Evolutionary conservation across 1,140 invertebrate species (phyloP).

Genomic region (Lepidostoma basale): DNA sequence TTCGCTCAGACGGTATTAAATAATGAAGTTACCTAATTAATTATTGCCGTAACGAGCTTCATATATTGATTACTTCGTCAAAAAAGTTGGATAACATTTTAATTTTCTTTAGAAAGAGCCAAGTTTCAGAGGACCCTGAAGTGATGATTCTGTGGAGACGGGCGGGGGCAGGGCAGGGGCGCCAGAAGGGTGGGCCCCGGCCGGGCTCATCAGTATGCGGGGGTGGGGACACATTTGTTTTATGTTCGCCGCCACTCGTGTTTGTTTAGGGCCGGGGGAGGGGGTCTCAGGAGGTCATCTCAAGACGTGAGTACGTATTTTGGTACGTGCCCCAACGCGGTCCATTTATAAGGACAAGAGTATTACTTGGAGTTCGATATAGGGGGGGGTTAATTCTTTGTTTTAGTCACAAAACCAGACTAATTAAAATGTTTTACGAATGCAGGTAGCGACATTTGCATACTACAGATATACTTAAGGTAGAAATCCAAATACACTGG

Average conservation of each 20-base stretch:
- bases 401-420: no score
- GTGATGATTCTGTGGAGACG: background rate
- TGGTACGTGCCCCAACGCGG: background rate
- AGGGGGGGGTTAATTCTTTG: no score
- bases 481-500: no score
- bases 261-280: background rate
- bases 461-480: no score
- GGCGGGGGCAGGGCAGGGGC: background rate
- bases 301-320: background rate
- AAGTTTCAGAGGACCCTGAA: background rate
- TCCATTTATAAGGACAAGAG: background rate
- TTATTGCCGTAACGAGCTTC: background rate
- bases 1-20: background rate
- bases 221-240: conserved; percentile 28
- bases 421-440: no score
- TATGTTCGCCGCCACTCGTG: conserved; percentile 25
- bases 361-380: no score
- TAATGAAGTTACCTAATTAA: background rate
- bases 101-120: background rate
- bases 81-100: background rate
- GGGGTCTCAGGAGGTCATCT: background rate
- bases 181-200: background rate
- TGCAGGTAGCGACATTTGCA: no score
- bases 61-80: conserved; percentile 1
- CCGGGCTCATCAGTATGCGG: conserved; percentile 19